Base-by-base conservation (phyloP, 2,888 invertebrate species). In the Drosophila niveifrons region DNA sequence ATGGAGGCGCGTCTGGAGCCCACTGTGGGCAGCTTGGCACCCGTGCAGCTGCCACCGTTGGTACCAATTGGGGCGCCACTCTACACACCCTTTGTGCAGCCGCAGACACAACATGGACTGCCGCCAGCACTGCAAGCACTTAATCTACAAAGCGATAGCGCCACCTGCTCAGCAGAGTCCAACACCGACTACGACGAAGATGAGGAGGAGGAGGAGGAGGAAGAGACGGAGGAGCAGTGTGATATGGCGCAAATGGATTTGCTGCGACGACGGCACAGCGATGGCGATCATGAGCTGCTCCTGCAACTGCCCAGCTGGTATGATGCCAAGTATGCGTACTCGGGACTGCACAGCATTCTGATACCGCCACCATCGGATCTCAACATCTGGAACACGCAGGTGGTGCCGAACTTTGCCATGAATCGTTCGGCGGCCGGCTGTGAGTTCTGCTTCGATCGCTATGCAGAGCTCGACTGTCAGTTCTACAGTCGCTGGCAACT, bases 381-480 rank as follows among this genome's bases (percentile, higher is more conserved):
- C 28, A 91, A 93, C 72, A 83, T 93, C 9, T 93, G 92, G 92
- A 89, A 91, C 66, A 90, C 90, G 9, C 91, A 91, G 71, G 83
- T 92, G 59, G 89, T 92, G 31, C 92, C 92, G 9, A 91, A 91
- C 53, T 92, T 91, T 56, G 91, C 92, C 48, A 91, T 92, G 90
- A 92, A 92, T 81, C 91, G 91, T 39, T 90, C 90, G 4, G 91
- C 90, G 15, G 93, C 94, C 64, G 92, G 92, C 9, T 95, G 95
- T 82, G 93, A 94, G 76, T 95, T 94, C 92, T 95, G 95, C 88
- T 93, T 93, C 78, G 92, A 93, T 80, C 92, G 93, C 57, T 94
- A 94, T 80, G 93, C 93, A 34, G 94, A 94, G 51, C 88, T 92
- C 13, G 90, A 90, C 28, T 95, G 95, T 85, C 93, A 94, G 77